These are phyloP conservation scores for Papilio xuthus DNA, from an alignment of 1,140 invertebrate genomes.

Conservation along the genomic window DNA sequence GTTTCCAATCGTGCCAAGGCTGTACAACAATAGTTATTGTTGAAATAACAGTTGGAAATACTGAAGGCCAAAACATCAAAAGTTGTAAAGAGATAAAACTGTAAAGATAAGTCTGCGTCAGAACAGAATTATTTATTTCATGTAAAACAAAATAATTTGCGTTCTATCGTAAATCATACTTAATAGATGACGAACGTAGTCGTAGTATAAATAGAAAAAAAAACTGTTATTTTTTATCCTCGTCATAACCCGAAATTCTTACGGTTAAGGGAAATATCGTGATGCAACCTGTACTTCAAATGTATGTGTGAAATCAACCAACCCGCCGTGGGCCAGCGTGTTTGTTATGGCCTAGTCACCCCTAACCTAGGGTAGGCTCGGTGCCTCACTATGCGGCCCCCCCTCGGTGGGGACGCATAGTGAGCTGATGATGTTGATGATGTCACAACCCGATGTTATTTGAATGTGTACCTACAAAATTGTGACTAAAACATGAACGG, in stretches of 20 bases:
- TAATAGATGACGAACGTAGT: neutral
- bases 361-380: too few species aligned
- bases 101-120: neutral
- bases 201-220: neutral
- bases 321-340: too few species aligned
- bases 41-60: slow-evolving; percentile 62
- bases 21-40: slow-evolving; percentile 68
- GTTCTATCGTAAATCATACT: neutral
- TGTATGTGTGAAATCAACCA: too few species aligned
- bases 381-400: too few species aligned
- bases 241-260: neutral
- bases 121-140: slow-evolving; percentile 8
- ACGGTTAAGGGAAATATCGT: too few species aligned
- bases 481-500: neutral
- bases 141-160: slow-evolving; percentile 2
- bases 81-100: slow-evolving; percentile 6
- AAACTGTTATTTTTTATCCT: neutral
- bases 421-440: too few species aligned
- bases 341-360: too few species aligned
- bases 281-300: too few species aligned
- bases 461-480: neutral
- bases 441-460: neutral
- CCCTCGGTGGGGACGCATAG: too few species aligned
- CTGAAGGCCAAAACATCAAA: slow-evolving; percentile 46
- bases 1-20: slow-evolving; percentile 64